These are phyloP conservation scores for Ethmia dodecea DNA, from an alignment of 2,888 invertebrate species.

Conservation along the genomic window DNA sequence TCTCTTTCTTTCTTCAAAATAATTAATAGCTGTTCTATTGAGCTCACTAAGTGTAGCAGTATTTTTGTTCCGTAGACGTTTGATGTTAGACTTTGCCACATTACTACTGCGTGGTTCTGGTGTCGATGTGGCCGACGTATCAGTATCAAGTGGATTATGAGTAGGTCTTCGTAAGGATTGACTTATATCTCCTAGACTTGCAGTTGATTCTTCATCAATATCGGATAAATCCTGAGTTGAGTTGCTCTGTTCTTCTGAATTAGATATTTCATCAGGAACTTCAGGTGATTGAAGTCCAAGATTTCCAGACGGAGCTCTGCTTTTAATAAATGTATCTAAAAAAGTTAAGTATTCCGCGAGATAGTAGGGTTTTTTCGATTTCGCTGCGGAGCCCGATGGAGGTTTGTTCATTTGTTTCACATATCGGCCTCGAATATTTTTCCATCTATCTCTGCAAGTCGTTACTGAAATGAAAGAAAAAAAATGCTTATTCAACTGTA, in stretches of 20 bases:
- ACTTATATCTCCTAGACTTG: no score
- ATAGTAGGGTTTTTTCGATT: slow-evolving; percentile 13
- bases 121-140: slow-evolving; percentile 5
- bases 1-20: slow-evolving; percentile 14
- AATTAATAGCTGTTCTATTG: slow-evolving; percentile 4
- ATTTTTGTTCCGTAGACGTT: slow-evolving; percentile 5
- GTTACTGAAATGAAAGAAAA: slow-evolving; percentile 16
- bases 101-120: no score
- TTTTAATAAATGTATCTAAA: slow-evolving; percentile 15
- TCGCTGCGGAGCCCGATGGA: slow-evolving; percentile 15
- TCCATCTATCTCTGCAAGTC: slow-evolving; percentile 17
- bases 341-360: slow-evolving; percentile 14
- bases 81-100: no score
- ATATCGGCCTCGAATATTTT: slow-evolving; percentile 15
- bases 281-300: no score
- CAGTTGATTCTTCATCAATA: slow-evolving; percentile 12
- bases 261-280: no score
- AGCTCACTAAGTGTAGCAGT: slow-evolving; percentile 8
- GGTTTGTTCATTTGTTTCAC: slow-evolving; percentile 11
- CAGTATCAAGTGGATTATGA: slow-evolving; percentile 7
- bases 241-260: no score
- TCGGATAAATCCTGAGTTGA: slow-evolving; percentile 11
- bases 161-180: slow-evolving; percentile 8
- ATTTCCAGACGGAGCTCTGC: slow-evolving; percentile 14
- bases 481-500: no score